These are phyloP conservation scores for Andrena fulva DNA, from an alignment of 2,888 invertebrate species.

Conservation along the genomic window DNA sequence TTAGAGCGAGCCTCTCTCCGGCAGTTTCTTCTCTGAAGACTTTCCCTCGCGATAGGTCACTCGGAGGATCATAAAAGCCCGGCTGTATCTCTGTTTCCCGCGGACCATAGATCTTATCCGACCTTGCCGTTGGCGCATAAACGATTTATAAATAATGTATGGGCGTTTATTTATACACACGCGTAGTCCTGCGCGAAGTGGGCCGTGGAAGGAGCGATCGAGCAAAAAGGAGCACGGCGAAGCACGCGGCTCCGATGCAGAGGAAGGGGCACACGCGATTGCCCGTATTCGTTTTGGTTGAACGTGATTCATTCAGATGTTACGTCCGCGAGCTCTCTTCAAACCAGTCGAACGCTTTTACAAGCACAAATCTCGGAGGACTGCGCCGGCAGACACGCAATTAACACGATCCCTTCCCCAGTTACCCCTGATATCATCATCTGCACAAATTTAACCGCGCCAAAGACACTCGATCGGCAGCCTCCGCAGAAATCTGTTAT, in stretches of 20 bases:
- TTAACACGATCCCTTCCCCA: no score
- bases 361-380: background rate
- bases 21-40: background rate
- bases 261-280: slow-evolving; percentile 46
- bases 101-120: slow-evolving; percentile 64
- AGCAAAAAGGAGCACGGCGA: slow-evolving; percentile 46
- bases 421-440: no score
- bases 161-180: slow-evolving; percentile 72
- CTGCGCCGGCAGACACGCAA: no score
- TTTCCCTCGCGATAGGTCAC: slow-evolving; percentile 38
- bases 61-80: slow-evolving; percentile 39
- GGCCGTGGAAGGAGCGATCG: slow-evolving; percentile 57
- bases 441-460: no score
- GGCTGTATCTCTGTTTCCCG: slow-evolving; percentile 61
- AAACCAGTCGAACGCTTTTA: slow-evolving; percentile 52
- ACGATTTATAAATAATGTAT: slow-evolving; percentile 75
- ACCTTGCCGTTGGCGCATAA: slow-evolving; percentile 71
- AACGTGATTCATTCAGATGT: slow-evolving; percentile 67
- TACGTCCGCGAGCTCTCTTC: slow-evolving; percentile 54
- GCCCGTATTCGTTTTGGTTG: slow-evolving; percentile 63
- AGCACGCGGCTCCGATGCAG: slow-evolving; percentile 24
- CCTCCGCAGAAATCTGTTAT: no score
- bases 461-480: no score
- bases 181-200: slow-evolving; percentile 59
- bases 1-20: slow-evolving; percentile 14